Evolutionary conservation across 2,888 invertebrate genomes (phyloP), one percentile per base, ranked within the genome.

Genomic region (Stenolophus ochropezus): DNA sequence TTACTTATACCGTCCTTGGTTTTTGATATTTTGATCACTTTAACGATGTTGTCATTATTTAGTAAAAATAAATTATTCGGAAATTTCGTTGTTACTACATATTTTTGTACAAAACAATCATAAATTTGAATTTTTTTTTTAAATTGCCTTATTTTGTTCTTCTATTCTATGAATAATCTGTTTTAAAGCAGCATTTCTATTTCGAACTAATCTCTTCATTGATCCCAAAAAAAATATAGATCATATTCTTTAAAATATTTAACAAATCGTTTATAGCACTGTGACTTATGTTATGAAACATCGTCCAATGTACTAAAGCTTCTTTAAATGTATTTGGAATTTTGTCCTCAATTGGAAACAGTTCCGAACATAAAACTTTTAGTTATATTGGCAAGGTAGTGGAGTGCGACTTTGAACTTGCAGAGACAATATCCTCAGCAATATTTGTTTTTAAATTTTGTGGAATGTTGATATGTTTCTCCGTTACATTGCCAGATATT

Each of bases 241-340:
- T 25, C 79, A 65, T 14, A 16, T 25, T n/a, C n/a, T n/a, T n/a
- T n/a, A n/a, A n/a, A n/a, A n/a, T n/a, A n/a, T n/a, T n/a, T n/a
- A n/a, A n/a, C n/a, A n/a, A n/a, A n/a, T n/a, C n/a, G n/a, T n/a
- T n/a, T n/a, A n/a, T n/a, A 27, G 27, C 27, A 14, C 82, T 23
- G 78, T 83, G 14, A 51, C 83, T 42, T 25, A 27, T 27, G 5
- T 27, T 27, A 27, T 75, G 4, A 56, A 85, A 1, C 76, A 69
- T 5, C 58, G 49, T 8, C 83, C 83, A 14, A 20, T 83, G 3
- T 27, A 27, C 27, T 27, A 27, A 27, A 27, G 3, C 27, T 27
- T 27, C 5, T 5, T 27, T 47, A 14, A 73, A 73, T 25, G n/a
- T 42, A 11, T 14, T 16, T 16, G 42, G 73, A 18, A 51, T 51